Base-by-base conservation (phyloP, 2,113 vertebrate species). In the Hippocampus guttulatus region DNA sequence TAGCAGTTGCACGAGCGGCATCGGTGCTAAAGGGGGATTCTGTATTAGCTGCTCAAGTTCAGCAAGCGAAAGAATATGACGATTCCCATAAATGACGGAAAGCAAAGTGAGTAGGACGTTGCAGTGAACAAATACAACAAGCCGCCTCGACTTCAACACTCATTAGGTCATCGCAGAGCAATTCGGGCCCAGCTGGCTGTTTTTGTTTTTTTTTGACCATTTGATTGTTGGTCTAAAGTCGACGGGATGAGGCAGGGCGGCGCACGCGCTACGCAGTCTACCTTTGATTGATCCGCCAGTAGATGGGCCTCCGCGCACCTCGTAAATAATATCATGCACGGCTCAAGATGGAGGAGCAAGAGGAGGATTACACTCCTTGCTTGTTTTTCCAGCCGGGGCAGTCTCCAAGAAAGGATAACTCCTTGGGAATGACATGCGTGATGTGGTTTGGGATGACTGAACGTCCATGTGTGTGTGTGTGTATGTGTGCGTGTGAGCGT, bases 251-350 rank as follows among this genome's bases (percentile, higher is more conserved):
- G 71, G 84, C 79, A 67, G 83, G 81, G 79, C 15, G 11, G 75
- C 74, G 66, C 83, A 81, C 75, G 40, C 79, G 81, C 75, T 84
- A 84, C 83, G 85, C 74, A 83, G 85, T 79, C 81, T 8, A 33
- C 38, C 69, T 84, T 80, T 88, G 90, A 91, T 88, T 89, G 88
- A 91, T 90, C 88, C 85, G 81, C 83, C 83, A 83, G 81, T 91
- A 91, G 89, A 90, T 89, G 83, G 78, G 76, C 83, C 77, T 85
- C 82, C 73, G 75, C 78, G 84, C 81, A 82, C 75, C 85, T 89
- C 87, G 84, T 90, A 91, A 91, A 91, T 90, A 90, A 90, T 79
- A 81, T 78, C 86, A 90, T 88, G 83, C 87, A 87, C 87, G 78
- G 80, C 78, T 84, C 87, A 89, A 88, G 86, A 88, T 80, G 78